These are phyloP conservation scores for Cotesia typhae DNA, from an alignment of 1,140 invertebrate species.

Conservation along the genomic window DNA sequence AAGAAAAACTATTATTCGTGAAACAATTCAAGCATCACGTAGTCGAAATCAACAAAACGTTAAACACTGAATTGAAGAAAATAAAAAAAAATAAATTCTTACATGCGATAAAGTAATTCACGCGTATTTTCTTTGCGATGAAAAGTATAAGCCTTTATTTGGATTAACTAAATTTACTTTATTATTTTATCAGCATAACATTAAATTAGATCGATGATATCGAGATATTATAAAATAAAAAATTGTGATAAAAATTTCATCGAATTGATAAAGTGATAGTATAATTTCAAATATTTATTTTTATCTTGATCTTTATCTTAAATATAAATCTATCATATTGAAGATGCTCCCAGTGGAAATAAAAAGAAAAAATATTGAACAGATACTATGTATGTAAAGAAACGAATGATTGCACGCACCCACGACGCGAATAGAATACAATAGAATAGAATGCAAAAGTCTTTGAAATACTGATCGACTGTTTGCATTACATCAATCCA, in stretches of 20 bases:
- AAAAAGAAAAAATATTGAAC: neutral
- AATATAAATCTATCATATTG: too few species aligned
- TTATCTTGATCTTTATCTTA: too few species aligned
- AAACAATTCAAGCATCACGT: slow-evolving; percentile 52
- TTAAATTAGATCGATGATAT: too few species aligned
- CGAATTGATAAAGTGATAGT: too few species aligned
- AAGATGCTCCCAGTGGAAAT: too few species aligned
- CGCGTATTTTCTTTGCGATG: too few species aligned
- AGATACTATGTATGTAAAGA: slow-evolving; percentile 28
- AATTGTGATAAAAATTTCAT: neutral
- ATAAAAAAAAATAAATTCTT: neutral
- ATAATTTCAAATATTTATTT: too few species aligned
- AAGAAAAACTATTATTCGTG: slow-evolving; percentile 2
- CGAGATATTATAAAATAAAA: neutral
- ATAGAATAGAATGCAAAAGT: slow-evolving; percentile 40
- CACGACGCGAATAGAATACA: slow-evolving; percentile 41
- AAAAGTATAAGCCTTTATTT: neutral
- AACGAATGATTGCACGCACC: slow-evolving; percentile 46
- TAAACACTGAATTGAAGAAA: neutral
- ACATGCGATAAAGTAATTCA: neutral
- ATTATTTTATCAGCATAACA: neutral
- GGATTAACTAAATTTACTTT: slow-evolving; percentile 19
- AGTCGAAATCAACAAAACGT: slow-evolving; percentile 28
- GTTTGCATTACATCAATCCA: neutral
- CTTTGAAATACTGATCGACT: slow-evolving; percentile 26